Evolutionary conservation across 2,797 vertebrate genomes (phyloP).

Genomic region (Sebastes minor): DNA sequence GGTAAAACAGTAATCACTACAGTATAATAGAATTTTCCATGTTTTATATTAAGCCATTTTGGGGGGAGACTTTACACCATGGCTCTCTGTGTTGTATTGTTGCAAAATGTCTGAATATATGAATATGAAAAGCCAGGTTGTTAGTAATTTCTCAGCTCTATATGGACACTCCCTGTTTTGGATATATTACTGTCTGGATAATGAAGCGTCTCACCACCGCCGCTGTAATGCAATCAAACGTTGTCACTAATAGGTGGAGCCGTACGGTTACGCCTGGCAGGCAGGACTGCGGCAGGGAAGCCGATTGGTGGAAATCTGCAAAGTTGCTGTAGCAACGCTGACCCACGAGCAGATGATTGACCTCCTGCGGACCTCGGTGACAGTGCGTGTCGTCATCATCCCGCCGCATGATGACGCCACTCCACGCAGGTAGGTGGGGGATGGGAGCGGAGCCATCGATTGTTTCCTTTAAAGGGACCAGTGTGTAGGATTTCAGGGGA

Average conservation of each 20-base stretch:
- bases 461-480: background rate
- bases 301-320: constrained; percentile 97
- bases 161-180: background rate
- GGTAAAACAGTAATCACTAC: background rate
- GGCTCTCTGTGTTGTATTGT: background rate
- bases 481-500: background rate
- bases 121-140: background rate
- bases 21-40: background rate
- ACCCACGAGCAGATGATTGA: constrained; percentile 99
- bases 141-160: background rate
- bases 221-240: background rate
- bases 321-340: constrained; percentile 95
- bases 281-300: constrained; percentile 96
- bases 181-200: background rate
- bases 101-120: background rate
- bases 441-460: background rate
- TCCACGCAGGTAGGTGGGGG: constrained; percentile 89
- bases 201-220: background rate
- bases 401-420: constrained; percentile 96
- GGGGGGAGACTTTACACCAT: background rate
- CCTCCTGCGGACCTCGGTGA: constrained; percentile 94
- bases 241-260: constrained; percentile 84
- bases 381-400: constrained; percentile 96
- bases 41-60: background rate
- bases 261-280: constrained; percentile 98